A percentile compares a stretch with the other conserved stretches of the same genome.
Evolutionary conservation across 2,113 vertebrate genomes (phyloP).

Genomic region (Calidris pygmaea): DNA sequence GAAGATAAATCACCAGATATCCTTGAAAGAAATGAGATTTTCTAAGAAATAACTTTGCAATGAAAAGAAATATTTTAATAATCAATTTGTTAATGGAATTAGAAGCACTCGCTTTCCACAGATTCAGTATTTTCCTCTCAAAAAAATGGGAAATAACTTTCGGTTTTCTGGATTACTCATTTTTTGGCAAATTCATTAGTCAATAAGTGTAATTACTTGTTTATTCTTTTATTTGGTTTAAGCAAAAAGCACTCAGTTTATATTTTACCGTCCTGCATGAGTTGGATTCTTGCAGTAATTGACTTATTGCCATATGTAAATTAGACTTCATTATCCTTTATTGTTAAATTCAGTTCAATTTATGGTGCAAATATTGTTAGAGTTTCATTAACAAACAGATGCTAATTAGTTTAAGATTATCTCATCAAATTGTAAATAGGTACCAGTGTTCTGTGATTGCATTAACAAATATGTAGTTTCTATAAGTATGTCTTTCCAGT

Average conservation of each 20-base stretch:
- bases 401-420: not conserved
- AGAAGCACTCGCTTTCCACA: not conserved
- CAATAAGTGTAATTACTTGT: not conserved
- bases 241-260: not conserved
- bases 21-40: conserved; percentile 25
- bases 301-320: not conserved
- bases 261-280: not conserved
- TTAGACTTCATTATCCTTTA: not conserved
- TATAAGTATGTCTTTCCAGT: not conserved
- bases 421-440: not conserved
- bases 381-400: not conserved
- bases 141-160: not conserved
- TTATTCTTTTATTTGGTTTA: not conserved
- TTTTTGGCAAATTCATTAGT: not conserved
- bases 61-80: not conserved
- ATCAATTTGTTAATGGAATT: not conserved
- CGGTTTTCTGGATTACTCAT: not conserved
- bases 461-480: not conserved
- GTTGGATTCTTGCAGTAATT: not conserved
- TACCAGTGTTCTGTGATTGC: not conserved
- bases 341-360: not conserved
- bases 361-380: not conserved
- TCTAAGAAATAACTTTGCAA: not conserved
- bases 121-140: not conserved
- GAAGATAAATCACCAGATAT: conserved; percentile 10